Percentiles rank a stretch among this genome's conserved stretches.
These are phyloP conservation scores for Mastacembelus armatus DNA, from an alignment of 2,797 vertebrate species.

Conservation along the genomic window DNA sequence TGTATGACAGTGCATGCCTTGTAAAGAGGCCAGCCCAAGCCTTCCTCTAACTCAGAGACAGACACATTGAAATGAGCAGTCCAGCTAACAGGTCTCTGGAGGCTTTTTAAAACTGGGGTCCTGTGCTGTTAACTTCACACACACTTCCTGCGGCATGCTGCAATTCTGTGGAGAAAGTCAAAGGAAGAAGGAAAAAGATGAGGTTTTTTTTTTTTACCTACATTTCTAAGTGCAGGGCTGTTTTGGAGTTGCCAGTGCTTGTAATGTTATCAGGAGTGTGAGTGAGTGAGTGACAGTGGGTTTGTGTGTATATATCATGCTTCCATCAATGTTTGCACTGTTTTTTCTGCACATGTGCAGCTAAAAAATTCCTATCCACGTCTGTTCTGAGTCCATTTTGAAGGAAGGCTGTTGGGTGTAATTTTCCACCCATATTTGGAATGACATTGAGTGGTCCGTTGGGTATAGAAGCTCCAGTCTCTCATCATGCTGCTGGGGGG, in stretches of 20 bases:
- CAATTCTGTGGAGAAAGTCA: slow-evolving; percentile 36
- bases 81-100: slow-evolving; percentile 88
- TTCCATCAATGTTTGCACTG: neutral
- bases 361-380: slow-evolving; percentile 38
- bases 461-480: slow-evolving; percentile 79
- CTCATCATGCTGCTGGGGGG: slow-evolving; percentile 79
- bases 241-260: slow-evolving; percentile 6
- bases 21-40: slow-evolving; percentile 70
- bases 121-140: slow-evolving; percentile 86
- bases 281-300: slow-evolving; percentile 16
- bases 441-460: slow-evolving; percentile 84
- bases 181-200: slow-evolving; percentile 28
- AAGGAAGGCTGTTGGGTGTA: slow-evolving; percentile 78
- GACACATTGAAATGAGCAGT: slow-evolving; percentile 88
- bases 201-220: neutral
- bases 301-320: slow-evolving; percentile 18
- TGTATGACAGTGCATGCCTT: slow-evolving; percentile 79
- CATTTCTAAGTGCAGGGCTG: slow-evolving; percentile 23
- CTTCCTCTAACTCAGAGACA: slow-evolving; percentile 77
- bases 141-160: slow-evolving; percentile 79
- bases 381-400: slow-evolving; percentile 67
- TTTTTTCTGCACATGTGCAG: slow-evolving; percentile 26
- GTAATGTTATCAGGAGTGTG: slow-evolving; percentile 14
- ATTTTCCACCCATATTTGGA: slow-evolving; percentile 80
- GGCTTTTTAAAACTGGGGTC: slow-evolving; percentile 87